Percentiles rank a stretch among this genome's conserved stretches.
phyloP scores from a whole-genome alignment of 2,113 vertebrate genomes.

The Cyanoderma ruficeps region DNA sequence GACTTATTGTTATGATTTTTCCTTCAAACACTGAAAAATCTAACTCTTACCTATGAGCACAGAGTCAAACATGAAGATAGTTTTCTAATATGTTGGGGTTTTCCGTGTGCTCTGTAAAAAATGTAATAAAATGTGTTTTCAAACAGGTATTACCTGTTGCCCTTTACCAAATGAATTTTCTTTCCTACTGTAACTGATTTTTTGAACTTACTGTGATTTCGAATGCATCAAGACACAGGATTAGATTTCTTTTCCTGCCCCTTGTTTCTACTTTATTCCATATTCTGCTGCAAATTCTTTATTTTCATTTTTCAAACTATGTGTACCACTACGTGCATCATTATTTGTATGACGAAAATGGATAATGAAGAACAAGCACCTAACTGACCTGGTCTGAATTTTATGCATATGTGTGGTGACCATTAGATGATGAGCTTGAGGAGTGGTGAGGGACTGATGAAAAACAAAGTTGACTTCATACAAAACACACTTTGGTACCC shows the following conservation, averaged over 20 bases:
- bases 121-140: not conserved
- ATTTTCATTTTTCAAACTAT: not conserved
- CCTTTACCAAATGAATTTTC: not conserved
- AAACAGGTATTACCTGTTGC: not conserved
- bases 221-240: not conserved
- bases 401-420: not conserved
- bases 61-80: not conserved
- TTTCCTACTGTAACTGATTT: not conserved
- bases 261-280: not conserved
- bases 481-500: not conserved
- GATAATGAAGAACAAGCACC: not conserved
- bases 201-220: not conserved
- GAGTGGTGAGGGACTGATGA: not conserved
- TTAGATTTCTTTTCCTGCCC: accelerated
- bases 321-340: accelerated
- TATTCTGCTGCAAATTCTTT: not conserved
- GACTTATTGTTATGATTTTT: not conserved
- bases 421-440: not conserved
- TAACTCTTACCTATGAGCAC: not conserved
- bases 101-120: not conserved
- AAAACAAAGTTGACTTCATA: not conserved
- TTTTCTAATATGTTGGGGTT: not conserved
- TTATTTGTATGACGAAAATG: not conserved
- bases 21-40: not conserved
- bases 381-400: not conserved